phyloP scores from a whole-genome alignment of 2,797 vertebrate species.

The Phoxinus dragarum region DNA sequence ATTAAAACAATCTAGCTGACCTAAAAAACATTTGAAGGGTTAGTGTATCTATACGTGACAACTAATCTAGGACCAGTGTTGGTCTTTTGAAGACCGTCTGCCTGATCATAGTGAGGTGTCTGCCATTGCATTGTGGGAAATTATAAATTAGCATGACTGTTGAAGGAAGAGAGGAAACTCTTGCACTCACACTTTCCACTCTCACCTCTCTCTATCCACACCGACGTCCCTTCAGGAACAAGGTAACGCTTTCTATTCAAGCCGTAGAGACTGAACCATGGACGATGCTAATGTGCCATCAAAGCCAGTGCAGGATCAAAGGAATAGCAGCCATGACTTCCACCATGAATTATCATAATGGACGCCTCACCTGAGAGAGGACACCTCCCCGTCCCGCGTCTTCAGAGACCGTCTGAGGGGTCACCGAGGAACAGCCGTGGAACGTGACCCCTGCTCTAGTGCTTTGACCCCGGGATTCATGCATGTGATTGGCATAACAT shows the following conservation, averaged over 20 bases:
- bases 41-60: neutral
- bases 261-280: conserved; percentile 51
- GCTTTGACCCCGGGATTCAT: conserved; percentile 73
- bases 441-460: conserved; percentile 56
- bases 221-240: conserved; percentile 48
- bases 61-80: neutral
- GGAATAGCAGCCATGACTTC: conserved; percentile 50
- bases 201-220: conserved; percentile 50
- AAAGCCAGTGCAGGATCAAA: conserved; percentile 63
- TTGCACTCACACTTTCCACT: conserved; percentile 53
- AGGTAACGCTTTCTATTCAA: conserved; percentile 60
- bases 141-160: conserved; percentile 61
- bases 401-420: neutral
- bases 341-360: conserved; percentile 56
- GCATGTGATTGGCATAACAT: conserved; percentile 75
- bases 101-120: conserved; percentile 38
- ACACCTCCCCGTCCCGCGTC: neutral
- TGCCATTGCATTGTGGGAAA: conserved; percentile 35
- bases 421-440: conserved; percentile 28
- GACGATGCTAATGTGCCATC: conserved; percentile 57
- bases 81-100: conserved; percentile 48
- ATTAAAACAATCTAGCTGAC: neutral
- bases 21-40: neutral
- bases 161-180: conserved; percentile 39
- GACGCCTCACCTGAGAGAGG: conserved; percentile 53